Conservation (phyloP, 2,113 vertebrate species). For the Marmota monax region DNA sequence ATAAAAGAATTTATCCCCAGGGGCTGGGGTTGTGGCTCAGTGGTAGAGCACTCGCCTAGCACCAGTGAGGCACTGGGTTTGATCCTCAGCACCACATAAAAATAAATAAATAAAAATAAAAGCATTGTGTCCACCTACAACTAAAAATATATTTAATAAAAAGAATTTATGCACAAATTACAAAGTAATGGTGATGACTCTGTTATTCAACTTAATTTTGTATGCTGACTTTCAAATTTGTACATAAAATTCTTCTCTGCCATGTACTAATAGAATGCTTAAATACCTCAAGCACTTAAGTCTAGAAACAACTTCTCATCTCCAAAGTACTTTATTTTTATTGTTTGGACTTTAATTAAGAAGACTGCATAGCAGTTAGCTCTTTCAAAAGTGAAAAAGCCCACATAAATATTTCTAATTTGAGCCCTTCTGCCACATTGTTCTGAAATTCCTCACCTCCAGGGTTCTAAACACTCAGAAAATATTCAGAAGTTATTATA, state of each 20-base stretch:
- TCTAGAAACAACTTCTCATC: constrained; percentile 54
- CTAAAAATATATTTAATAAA: background rate
- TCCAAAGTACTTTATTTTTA: constrained; percentile 24
- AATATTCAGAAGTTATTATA: background rate
- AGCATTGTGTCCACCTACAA: no score
- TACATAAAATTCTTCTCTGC: background rate
- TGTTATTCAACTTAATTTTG: constrained; percentile 17
- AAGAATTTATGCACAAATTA: background rate
- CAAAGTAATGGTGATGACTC: background rate
- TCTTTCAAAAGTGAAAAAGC: constrained; percentile 30
- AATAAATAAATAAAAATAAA: no score
- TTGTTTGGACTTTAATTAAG: constrained; percentile 58
- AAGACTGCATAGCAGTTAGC: background rate
- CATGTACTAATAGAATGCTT: background rate
- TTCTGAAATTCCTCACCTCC: constrained; percentile 34
- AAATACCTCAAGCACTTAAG: constrained; percentile 41
- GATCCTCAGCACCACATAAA: no score
- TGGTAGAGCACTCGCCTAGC: no score
- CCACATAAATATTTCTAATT: constrained; percentile 29
- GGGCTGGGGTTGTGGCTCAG: no score
- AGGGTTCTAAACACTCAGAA: background rate
- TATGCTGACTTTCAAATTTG: constrained; percentile 16
- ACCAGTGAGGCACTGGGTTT: no score
- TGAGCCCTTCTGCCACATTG: background rate
- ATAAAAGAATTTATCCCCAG: background rate